Evolutionary conservation across 2,797 vertebrate species (phyloP), one percentile per base, ranked within the genome.

Genomic region (Limosa lapponica): DNA sequence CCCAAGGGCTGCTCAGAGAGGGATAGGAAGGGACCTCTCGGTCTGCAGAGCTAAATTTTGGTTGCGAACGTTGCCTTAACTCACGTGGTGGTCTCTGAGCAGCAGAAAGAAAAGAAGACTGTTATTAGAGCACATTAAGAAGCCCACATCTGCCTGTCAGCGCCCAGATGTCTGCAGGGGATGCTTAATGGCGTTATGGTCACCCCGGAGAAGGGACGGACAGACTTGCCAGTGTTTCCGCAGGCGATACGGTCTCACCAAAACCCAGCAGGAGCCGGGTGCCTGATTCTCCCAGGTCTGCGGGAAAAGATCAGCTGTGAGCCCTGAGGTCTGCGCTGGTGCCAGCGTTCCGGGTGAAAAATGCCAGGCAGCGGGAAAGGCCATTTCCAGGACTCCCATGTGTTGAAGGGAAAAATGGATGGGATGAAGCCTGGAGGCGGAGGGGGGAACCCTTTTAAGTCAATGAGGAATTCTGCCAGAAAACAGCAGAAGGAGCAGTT

Each of bases 401-500:
- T 78, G 89, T 24, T 85, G 87, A 89, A 85, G 66, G 54, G 46
- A 36, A 94, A 94, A 95, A 92, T 64, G 78, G 83, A 93, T 91
- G 82, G 90, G 90, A 90, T 93, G 81, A 85, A 92, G 83, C 89
- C 92, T 89, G 71, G 89, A 78, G 64, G 16, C 23, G 23, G 34
- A 27, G 34, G 10, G 43, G 67, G 46, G 78, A 89, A 85, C 59
- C 67, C 83, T 85, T 93, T 90, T 74, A 80, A 95, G 93, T 93
- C 90, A 95, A 18, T 72, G 69, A 95, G 92, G 88, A 94, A 92
- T 93, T 87, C 78, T 96, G 96, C 96, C 95, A 96, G 92, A 89
- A 94, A 96, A 82, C 83, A 97, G 84, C 92, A 96, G 95, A 96
- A 95, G 96, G 94, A 95, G 95, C 92, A 87, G 92, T 97, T 97